Percentiles rank a stretch among this genome's conserved stretches.
Evolutionary conservation across 2,888 invertebrate species (phyloP).

Genomic region (Drosophila nr. fundita): DNA sequence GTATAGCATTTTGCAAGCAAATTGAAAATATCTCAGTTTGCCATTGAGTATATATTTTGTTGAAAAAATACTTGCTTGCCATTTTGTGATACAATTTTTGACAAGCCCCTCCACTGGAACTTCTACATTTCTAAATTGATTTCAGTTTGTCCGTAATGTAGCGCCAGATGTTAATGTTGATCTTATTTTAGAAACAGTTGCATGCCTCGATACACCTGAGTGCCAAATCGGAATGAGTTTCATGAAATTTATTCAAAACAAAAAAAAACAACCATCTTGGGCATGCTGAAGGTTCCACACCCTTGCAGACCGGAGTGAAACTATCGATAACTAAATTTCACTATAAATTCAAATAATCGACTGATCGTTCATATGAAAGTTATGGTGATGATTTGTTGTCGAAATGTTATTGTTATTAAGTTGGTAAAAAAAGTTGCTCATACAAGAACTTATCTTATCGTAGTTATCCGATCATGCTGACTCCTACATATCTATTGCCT

Average conservation of each 20-base stretch:
- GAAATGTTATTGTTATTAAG: not conserved
- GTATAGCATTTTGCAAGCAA: constrained; percentile 44
- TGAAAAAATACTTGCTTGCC: constrained; percentile 42
- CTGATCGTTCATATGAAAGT: not conserved
- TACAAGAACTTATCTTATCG: not conserved
- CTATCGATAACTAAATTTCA: not conserved
- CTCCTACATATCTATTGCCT: not conserved
- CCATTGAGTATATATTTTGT: constrained; percentile 2
- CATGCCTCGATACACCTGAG: constrained; percentile 51
- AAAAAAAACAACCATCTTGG: not conserved
- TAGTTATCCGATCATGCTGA: not conserved
- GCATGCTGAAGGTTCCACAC: not conserved
- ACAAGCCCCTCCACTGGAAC: constrained; percentile 37
- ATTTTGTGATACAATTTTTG: constrained; percentile 37
- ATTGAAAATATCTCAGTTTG: constrained; percentile 44
- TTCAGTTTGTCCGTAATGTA: constrained; percentile 1
- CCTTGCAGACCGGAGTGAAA: not conserved
- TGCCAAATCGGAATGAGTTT: constrained; percentile 30
- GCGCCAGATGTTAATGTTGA: constrained; percentile 53
- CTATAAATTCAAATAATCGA: accelerated
- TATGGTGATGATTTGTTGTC: not conserved
- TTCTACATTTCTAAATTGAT: not conserved
- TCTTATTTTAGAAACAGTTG: constrained; percentile 57
- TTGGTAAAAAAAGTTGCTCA: not conserved
- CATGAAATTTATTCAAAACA: constrained; percentile 26